Conservation (phyloP, 37 sponge, comb jelly and placozoan species). For the Beroe ovata region DNA sequence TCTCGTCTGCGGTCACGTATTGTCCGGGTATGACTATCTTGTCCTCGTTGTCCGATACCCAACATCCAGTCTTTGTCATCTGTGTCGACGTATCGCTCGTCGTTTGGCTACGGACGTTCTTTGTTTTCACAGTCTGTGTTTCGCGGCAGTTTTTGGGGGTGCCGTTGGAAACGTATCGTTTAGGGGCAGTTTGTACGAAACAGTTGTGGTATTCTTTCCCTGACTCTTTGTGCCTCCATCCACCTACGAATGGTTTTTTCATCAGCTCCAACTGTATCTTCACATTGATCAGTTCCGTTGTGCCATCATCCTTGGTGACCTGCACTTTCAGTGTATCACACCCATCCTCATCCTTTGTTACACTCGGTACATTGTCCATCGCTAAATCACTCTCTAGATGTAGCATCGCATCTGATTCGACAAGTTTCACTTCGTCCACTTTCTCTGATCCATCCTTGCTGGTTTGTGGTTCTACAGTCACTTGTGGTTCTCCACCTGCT, state of each 20-base stretch:
- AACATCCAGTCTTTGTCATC: slow-evolving; percentile 87
- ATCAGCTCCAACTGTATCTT: slow-evolving; percentile 66
- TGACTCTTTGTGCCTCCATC: slow-evolving; percentile 72
- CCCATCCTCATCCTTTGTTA: not conserved
- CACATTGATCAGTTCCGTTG: slow-evolving; percentile 51
- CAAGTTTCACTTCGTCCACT: slow-evolving; percentile 9
- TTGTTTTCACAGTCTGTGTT: slow-evolving; percentile 80
- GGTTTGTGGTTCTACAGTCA: not conserved
- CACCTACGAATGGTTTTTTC: slow-evolving; percentile 82
- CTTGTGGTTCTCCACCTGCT: not conserved
- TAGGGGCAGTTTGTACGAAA: slow-evolving; percentile 73
- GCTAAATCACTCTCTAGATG: not conserved
- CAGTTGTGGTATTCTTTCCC: slow-evolving; percentile 88
- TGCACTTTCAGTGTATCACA: not conserved
- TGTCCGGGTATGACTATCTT: slow-evolving; percentile 70
- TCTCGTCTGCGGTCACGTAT: slow-evolving; percentile 86
- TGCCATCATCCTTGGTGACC: slow-evolving; percentile 4
- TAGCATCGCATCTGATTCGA: not conserved
- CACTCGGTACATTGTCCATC: not conserved
- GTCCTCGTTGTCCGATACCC: slow-evolving; percentile 70
- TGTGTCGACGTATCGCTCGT: slow-evolving; percentile 85
- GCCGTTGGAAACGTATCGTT: slow-evolving; percentile 22
- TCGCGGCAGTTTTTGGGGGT: slow-evolving; percentile 70
- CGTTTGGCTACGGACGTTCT: slow-evolving; percentile 80
- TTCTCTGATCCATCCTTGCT: not conserved